Evolutionary conservation across 2,113 vertebrate species (phyloP), one percentile per base, ranked within the genome.

Genomic region (Scopus umbretta): DNA sequence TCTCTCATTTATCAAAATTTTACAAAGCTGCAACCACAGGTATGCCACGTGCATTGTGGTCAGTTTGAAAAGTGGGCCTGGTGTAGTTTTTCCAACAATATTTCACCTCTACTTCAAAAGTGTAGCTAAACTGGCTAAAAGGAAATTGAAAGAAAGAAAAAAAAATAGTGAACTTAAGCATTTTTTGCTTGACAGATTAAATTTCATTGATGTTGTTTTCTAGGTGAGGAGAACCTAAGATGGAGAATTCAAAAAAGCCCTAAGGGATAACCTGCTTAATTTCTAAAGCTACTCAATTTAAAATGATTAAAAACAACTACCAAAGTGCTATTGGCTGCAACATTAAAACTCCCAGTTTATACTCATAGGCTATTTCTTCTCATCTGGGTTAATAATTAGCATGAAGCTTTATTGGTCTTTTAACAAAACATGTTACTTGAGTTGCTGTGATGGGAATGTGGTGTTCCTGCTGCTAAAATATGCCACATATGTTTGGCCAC

Each of bases 1-100:
- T 59, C 50, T 96, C 53, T 95, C 68, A 71, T 96, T 92, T 96
- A 88, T 96, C 88, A 92, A 92, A 53, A 27, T 92, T 88, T 91
- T 91, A 66, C 58, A 43, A 80, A 96, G 66, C 74, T 96, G 80
- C 79, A 96, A 43, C 63, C 68, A 81, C 4, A 11, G 47, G 30
- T 80, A 45, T 80, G 55, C 59, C 86, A 18, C 61, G n/a, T 55
- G 53, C n/a, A 19, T 68, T 42, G 50, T 72, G 88, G 52, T 42
- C 10, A 18, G 49, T 86, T 85, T 91, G 72, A 70, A 82, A 94
- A 89, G 91, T 91, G 73, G 75, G 75, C 36, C n/a, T 94, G 79
- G 45, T 93, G 56, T 92, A 90, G 71, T 86, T 97, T 96, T 96
- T 76, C 36, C 87, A 89, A 47, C 42, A 92, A 59, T 97, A 94